Evolutionary conservation across 64 coral and sea anemone species (phyloP).

Genomic region (Montipora sp.): DNA sequence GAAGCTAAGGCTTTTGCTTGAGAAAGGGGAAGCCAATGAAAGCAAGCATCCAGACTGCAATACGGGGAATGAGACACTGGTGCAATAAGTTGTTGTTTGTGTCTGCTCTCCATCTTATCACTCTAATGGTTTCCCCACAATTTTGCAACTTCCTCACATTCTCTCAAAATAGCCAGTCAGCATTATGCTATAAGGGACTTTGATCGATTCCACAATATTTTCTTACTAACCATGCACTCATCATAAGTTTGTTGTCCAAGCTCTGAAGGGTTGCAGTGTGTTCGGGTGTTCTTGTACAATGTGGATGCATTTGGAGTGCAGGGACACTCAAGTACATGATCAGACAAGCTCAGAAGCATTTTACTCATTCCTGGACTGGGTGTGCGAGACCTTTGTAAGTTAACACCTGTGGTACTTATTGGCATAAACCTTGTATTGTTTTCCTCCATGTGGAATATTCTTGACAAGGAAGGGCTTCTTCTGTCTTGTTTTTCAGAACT

Average conservation of each 20-base stretch:
- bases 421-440: background rate
- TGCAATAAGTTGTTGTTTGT: no score
- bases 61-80: no score
- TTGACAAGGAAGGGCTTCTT: no score
- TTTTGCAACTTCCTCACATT: no score
- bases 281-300: conserved; percentile 39
- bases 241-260: conserved; percentile 54
- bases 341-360: conserved; percentile 36
- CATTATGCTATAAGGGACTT: background rate
- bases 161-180: background rate
- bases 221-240: conserved; percentile 45
- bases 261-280: conserved; percentile 67
- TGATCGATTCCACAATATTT: background rate
- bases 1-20: no score
- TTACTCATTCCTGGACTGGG: conserved; percentile 36
- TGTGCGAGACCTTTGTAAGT: background rate
- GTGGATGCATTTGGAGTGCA: conserved; percentile 56
- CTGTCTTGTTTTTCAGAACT: background rate
- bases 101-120: no score
- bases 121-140: no score
- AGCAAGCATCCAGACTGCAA: no score
- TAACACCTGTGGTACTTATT: background rate
- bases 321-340: conserved; percentile 12
- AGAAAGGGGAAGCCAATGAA: no score
- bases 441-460: background rate